Base-by-base conservation (phyloP, 2,113 vertebrate genomes). In the Merops nubicus region DNA sequence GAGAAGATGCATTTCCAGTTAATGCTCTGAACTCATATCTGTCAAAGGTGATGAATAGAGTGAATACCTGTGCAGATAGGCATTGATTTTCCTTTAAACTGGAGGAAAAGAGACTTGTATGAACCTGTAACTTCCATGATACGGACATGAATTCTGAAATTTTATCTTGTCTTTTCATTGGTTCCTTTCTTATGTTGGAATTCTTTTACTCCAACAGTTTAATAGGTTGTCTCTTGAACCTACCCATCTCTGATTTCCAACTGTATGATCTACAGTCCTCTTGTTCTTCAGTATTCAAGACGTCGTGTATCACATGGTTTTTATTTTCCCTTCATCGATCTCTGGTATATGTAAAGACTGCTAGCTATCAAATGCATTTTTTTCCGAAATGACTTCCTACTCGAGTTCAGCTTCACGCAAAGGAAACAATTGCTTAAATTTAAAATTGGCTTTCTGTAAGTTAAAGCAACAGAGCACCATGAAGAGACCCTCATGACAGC, bases 231-330 rank as follows among this genome's bases (percentile, higher is more conserved):
- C 7, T 93, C n/a, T 33, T 62, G 29, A 91, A 15, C 12, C 15
- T 25, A 50, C 28, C 18, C 36, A 16, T 75, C n/a, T 75, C 43
- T 0, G 0, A 15, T 84, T 84, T 75, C 47, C 42, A 72, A 0
- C 29, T 53, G 33, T 65, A 42, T 64, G 19, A 60, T 77, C 8
- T 73, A 31, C 15, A 74, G 47, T 77, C 21, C 8, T 70, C 62
- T 59, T 64, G 13, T 68, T 74, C 26, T 79, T 63, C 85, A 70
- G 12, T 77, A 59, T 91, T 65, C 31, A 65, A 17, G 26, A 31
- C 70, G 21, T 84, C 48, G 36, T 54, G 12, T 14, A 36, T 74
- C 25, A 40, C 89, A 33, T n/a, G 79, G 50, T 40, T 89, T 72
- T 51, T 57, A 6, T 69, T 94, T 83, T 76, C 29, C 12, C 26